Evolutionary conservation across 2,113 vertebrate genomes (phyloP).

Genomic region (Monopterus albus): DNA sequence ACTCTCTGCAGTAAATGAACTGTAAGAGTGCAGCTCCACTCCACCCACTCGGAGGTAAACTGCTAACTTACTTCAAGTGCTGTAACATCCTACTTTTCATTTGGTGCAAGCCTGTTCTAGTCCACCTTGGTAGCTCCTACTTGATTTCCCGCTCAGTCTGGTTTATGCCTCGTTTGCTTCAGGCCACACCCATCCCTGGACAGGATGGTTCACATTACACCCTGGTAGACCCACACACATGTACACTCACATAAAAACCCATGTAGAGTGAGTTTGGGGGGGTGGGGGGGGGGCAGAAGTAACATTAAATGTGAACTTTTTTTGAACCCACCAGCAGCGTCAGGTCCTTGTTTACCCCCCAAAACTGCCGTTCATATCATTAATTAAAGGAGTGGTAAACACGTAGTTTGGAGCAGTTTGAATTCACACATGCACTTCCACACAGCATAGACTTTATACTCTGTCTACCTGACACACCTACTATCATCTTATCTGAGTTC

Average conservation of each 20-base stretch:
- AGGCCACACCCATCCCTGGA: constrained; percentile 64
- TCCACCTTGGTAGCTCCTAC: constrained; percentile 27
- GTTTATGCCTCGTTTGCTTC: constrained; percentile 65
- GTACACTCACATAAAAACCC: neutral
- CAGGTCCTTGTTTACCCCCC: constrained; percentile 38
- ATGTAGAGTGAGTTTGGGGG: constrained; percentile 21
- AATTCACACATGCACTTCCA: constrained; percentile 18
- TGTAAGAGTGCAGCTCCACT: constrained; percentile 4
- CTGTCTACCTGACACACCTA: constrained; percentile 67
- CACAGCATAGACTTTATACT: constrained; percentile 47
- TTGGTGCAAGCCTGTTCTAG: constrained; percentile 44
- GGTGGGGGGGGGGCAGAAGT: too few relatives aligned
- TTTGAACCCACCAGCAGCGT: constrained; percentile 46
- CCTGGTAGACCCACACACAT: constrained; percentile 12
- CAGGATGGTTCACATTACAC: constrained; percentile 66
- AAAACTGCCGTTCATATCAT: constrained; percentile 4
- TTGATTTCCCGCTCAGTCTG: constrained; percentile 59
- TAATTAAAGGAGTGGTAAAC: constrained; percentile 29
- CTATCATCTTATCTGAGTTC: constrained; percentile 54
- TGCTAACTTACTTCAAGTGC: constrained; percentile 2
- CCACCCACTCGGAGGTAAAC: constrained; percentile 27
- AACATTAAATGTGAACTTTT: constrained; percentile 41
- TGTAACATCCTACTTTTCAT: constrained; percentile 22
- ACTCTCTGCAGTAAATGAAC: constrained; percentile 35
- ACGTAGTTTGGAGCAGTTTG: constrained; percentile 8